Percentiles rank a stretch among this genome's conserved stretches.
Evolutionary conservation across 2,888 invertebrate species (phyloP).

Genomic region (Drosophila hamatofila): DNA sequence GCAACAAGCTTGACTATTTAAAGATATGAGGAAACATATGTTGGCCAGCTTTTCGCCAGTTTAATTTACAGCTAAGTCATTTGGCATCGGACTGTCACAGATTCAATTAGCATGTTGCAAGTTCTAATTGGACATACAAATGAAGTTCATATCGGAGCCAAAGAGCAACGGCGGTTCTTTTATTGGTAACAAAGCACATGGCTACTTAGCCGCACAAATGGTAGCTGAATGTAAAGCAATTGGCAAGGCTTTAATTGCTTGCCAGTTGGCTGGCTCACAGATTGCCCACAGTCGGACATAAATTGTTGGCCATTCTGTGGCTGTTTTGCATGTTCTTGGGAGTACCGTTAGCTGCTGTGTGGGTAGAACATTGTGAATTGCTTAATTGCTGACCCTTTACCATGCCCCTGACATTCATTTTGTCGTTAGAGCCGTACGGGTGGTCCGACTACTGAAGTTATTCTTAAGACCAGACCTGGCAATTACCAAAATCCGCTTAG

Average conservation of each 20-base stretch:
- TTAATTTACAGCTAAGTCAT: conserved; percentile 19
- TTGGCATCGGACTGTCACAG: conserved; percentile 16
- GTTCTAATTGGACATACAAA: conserved; percentile 34
- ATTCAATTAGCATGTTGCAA: conserved; percentile 40
- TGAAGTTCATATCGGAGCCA: conserved; percentile 34
- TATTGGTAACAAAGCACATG: conserved; percentile 46
- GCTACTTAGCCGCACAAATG: conserved; percentile 16
- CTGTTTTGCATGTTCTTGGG: conserved; percentile 46
- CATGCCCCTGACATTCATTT: conserved; percentile 63
- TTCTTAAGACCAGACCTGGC: conserved; percentile 53
- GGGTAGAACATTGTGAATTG: conserved; percentile 36
- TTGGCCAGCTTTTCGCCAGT: conserved; percentile 30
- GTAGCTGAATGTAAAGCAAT: conserved; percentile 21
- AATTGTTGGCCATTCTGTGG: conserved; percentile 60
- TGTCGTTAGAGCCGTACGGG: conserved; percentile 69
- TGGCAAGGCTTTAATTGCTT: conserved; percentile 52
- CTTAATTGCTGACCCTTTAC: conserved; percentile 61
- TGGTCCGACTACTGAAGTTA: conserved; percentile 54
- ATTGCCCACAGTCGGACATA: conserved; percentile 53
- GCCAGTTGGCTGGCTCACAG: conserved; percentile 53
- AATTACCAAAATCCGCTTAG: conserved; percentile 77
- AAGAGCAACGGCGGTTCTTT: conserved; percentile 35
- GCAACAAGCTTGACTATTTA: not conserved
- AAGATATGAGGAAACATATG: conserved; percentile 6
- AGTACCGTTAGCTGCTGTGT: conserved; percentile 55